Percentiles rank a stretch among this genome's conserved stretches.
phyloP scores from a whole-genome alignment of 2,797 vertebrate species.

The Masticophis lateralis region DNA sequence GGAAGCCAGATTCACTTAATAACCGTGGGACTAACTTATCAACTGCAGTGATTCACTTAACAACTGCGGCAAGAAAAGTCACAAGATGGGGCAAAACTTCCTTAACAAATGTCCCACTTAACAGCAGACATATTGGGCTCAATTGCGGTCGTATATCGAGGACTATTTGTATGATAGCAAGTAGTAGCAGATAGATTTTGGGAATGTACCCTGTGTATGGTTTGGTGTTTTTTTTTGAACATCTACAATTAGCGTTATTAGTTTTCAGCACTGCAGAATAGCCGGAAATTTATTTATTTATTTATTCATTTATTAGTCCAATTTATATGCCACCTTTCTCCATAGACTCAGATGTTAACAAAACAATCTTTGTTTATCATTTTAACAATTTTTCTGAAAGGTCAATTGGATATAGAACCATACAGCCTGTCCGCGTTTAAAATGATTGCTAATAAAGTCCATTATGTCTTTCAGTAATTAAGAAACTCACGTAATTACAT shows the following conservation, averaged over 20 bases:
- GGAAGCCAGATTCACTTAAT: no score
- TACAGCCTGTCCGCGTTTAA: neutral
- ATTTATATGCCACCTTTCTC: no score
- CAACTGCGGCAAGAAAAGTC: no score
- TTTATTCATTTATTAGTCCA: no score
- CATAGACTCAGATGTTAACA: neutral
- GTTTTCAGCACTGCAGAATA: neutral
- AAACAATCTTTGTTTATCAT: neutral
- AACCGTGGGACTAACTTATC: no score
- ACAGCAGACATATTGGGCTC: no score
- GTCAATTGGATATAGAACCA: neutral
- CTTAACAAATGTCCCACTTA: no score
- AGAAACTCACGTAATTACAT: neutral
- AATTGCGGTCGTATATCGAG: no score
- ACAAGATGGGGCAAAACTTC: no score
- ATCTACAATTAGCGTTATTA: neutral
- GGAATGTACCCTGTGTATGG: neutral
- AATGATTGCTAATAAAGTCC: neutral
- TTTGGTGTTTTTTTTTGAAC: neutral
- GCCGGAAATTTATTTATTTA: neutral
- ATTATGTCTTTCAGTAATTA: neutral
- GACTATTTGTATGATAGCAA: no score
- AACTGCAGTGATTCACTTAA: no score
- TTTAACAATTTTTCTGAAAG: neutral
- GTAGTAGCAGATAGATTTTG: neutral